Percentiles rank a stretch among this genome's conserved stretches.
Conservation (phyloP, 2,888 invertebrate genomes). For the Aleiodes testaceus region DNA sequence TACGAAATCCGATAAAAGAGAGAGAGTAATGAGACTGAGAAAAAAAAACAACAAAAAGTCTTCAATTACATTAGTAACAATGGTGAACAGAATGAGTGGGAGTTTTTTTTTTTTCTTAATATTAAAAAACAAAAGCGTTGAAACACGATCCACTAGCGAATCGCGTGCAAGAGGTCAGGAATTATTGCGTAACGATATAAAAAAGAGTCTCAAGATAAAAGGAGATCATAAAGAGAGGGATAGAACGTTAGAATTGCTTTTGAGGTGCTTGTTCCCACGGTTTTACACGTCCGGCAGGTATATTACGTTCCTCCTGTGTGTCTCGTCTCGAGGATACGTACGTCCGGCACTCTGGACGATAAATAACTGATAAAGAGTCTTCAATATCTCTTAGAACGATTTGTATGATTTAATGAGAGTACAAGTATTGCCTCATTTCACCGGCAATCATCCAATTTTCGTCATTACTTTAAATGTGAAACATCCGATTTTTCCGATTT, state of each 20-base stretch:
- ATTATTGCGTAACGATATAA: slow-evolving; percentile 39
- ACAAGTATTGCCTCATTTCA: no score
- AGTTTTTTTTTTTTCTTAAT: not conserved
- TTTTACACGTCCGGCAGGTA: slow-evolving; percentile 27
- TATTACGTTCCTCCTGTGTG: slow-evolving; percentile 10
- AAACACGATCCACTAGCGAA: slow-evolving; percentile 35
- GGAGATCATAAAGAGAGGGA: not conserved
- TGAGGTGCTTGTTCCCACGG: slow-evolving; percentile 29
- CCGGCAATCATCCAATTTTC: no score
- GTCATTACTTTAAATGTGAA: no score
- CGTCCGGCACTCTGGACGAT: not conserved
- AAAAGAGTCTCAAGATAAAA: slow-evolving; percentile 2
- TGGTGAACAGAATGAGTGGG: not conserved
- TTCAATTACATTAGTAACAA: slow-evolving; percentile 19
- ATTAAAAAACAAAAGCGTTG: slow-evolving; percentile 25
- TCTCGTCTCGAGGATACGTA: slow-evolving; percentile 7
- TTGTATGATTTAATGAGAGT: not conserved
- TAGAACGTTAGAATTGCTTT: not conserved
- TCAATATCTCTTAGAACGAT: not conserved
- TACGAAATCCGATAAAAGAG: not conserved
- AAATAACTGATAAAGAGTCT: not conserved
- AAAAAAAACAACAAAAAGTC: not conserved
- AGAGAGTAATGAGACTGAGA: no score
- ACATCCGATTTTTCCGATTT: no score
- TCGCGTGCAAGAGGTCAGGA: slow-evolving; percentile 39